phyloP scores from a whole-genome alignment of 2,888 invertebrate species.

The Meta bourneti region DNA sequence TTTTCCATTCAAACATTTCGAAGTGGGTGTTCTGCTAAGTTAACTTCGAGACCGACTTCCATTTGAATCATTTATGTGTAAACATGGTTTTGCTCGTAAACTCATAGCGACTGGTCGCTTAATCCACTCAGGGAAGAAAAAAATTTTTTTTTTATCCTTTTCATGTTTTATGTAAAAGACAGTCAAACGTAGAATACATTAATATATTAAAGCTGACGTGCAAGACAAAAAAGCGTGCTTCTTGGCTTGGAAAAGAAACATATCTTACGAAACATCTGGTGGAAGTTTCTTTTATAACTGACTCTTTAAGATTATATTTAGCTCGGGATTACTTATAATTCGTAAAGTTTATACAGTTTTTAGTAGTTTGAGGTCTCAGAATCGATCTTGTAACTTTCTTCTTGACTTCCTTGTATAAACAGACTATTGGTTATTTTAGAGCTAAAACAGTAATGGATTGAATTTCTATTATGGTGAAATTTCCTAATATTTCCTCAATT shows the following conservation, averaged over 20 bases:
- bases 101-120: conserved; percentile 51
- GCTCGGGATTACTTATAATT: conserved; percentile 34
- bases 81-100: conserved; percentile 63
- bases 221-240: conserved; percentile 49
- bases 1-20: conserved; percentile 18
- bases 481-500: no score
- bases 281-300: conserved; percentile 49
- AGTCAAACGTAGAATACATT: conserved; percentile 67
- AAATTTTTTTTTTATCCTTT: conserved; percentile 51
- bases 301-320: conserved; percentile 39
- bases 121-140: conserved; percentile 39
- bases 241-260: conserved; percentile 24
- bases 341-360: conserved; percentile 44
- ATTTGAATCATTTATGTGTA: conserved; percentile 68
- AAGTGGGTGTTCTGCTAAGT: conserved; percentile 1
- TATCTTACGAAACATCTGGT: conserved; percentile 40
- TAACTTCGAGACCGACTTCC: background rate
- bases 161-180: conserved; percentile 71
- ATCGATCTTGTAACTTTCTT: no score
- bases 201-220: conserved; percentile 61
- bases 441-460: no score
- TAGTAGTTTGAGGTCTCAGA: background rate
- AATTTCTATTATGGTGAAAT: no score
- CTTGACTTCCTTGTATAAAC: no score
- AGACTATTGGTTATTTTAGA: no score